Evolutionary conservation across 2,888 invertebrate species (phyloP).

Genomic region (Pyralis farinalis): DNA sequence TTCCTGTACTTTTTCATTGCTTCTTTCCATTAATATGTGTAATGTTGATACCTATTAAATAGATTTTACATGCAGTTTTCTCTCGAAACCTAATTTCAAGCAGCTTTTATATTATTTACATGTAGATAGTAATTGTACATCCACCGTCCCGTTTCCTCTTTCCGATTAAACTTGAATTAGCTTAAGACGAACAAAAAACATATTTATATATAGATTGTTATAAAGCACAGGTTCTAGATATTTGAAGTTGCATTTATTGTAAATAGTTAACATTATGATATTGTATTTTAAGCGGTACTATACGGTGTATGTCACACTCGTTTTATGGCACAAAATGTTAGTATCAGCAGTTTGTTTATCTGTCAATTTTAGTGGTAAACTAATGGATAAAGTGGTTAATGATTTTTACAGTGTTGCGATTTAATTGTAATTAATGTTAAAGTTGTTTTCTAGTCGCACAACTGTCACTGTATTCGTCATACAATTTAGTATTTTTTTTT

Average conservation of each 20-base stretch:
- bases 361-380: conserved; percentile 75
- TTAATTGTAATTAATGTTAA: conserved; percentile 14
- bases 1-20: conserved; percentile 20
- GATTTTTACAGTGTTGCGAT: conserved; percentile 53
- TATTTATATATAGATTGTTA: conserved; percentile 78
- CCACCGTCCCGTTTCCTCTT: conserved; percentile 79
- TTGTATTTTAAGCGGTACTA: conserved; percentile 64
- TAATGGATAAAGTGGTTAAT: conserved; percentile 42
- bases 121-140: conserved; percentile 57
- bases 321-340: conserved; percentile 80
- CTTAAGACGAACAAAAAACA: conserved; percentile 62
- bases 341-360: conserved; percentile 67
- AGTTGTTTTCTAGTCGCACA: conserved; percentile 11
- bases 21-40: conserved; percentile 13
- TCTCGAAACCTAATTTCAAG: conserved; percentile 34
- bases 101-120: conserved; percentile 61
- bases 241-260: conserved; percentile 77
- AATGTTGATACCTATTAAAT: conserved; percentile 9
- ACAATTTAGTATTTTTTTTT: too few species aligned
- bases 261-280: conserved; percentile 68
- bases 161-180: conserved; percentile 70
- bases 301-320: conserved; percentile 77
- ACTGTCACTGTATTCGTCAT: conserved; percentile 11
- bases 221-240: conserved; percentile 78
- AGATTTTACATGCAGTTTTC: conserved; percentile 38